phyloP scores from a whole-genome alignment of 2,113 vertebrate species.

The Notiomystis cincta region DNA sequence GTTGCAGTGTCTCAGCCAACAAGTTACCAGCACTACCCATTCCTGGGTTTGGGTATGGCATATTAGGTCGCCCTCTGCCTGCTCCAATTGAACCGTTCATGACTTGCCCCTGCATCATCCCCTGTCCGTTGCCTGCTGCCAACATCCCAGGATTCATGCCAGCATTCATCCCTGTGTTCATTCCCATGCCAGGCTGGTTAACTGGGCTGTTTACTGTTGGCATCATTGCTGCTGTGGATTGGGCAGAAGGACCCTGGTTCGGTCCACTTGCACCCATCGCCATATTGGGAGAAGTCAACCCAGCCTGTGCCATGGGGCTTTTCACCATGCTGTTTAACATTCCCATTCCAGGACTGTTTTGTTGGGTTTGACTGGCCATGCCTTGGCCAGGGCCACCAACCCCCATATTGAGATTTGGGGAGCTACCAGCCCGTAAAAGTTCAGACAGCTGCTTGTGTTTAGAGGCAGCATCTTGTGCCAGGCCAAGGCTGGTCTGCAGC shows the following conservation, averaged over 20 bases:
- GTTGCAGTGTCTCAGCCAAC: constrained; percentile 86
- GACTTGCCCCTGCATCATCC: constrained; percentile 88
- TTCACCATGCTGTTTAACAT: constrained; percentile 83
- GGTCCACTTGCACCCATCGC: constrained; percentile 72
- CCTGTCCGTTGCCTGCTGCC: constrained; percentile 79
- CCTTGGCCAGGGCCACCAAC: constrained; percentile 75
- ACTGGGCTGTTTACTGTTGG: constrained; percentile 75
- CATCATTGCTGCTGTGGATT: constrained; percentile 75
- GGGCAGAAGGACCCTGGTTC: constrained; percentile 74
- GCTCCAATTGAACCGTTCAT: constrained; percentile 92
- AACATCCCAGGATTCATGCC: constrained; percentile 82
- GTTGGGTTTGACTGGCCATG: constrained; percentile 75
- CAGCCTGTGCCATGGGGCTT: constrained; percentile 77
- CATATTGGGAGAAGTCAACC: constrained; percentile 77
- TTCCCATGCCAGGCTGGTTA: constrained; percentile 77
- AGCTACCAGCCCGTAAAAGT: constrained; percentile 84
- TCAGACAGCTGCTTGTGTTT: constrained; percentile 99
- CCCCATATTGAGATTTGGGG: constrained; percentile 81
- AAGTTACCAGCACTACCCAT: constrained; percentile 84
- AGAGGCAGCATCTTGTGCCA: constrained; percentile 91
- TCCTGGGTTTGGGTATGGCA: constrained; percentile 84
- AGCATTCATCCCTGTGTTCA: constrained; percentile 80
- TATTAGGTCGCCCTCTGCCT: constrained; percentile 79
- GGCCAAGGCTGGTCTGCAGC: constrained; percentile 85
- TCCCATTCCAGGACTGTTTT: constrained; percentile 79